Percentiles rank a stretch among this genome's conserved stretches.
Evolutionary conservation across 2,113 vertebrate species (phyloP).

Genomic region (Pavo muticus): DNA sequence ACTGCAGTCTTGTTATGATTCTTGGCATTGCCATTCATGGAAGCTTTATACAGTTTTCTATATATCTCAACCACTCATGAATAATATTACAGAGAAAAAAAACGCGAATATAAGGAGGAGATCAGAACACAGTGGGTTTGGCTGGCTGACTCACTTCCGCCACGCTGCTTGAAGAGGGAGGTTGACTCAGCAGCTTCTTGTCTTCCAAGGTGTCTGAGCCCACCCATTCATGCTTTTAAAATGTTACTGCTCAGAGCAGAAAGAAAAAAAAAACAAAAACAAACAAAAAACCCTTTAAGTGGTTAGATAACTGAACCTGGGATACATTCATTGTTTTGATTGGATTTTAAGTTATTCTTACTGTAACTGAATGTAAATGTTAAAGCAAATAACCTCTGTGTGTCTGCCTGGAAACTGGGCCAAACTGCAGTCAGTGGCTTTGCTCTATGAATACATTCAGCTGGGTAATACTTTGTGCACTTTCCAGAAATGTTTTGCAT

Average conservation of each 20-base stretch:
- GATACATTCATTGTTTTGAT: neutral
- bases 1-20: neutral
- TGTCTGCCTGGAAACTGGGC: neutral
- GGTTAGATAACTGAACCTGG: neutral
- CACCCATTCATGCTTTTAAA: neutral
- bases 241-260: neutral
- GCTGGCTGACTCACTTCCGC: fast-evolving
- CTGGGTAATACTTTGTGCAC: neutral
- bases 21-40: neutral
- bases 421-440: neutral
- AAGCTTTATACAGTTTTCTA: neutral
- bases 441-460: neutral
- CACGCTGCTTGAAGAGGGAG: neutral
- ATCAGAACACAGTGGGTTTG: neutral
- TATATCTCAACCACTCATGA: neutral
- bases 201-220: neutral
- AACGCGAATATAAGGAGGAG: neutral
- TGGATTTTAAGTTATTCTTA: neutral
- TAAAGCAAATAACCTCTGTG: neutral
- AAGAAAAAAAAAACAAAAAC: neutral
- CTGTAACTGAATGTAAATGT: neutral
- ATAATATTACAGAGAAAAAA: neutral
- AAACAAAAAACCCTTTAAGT: neutral
- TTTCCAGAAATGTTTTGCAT: neutral
- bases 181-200: neutral